A percentile compares a stretch with the other conserved stretches of the same genome.
Evolutionary conservation across 2,797 vertebrate species (phyloP).

Genomic region (Acanthiza pusilla): DNA sequence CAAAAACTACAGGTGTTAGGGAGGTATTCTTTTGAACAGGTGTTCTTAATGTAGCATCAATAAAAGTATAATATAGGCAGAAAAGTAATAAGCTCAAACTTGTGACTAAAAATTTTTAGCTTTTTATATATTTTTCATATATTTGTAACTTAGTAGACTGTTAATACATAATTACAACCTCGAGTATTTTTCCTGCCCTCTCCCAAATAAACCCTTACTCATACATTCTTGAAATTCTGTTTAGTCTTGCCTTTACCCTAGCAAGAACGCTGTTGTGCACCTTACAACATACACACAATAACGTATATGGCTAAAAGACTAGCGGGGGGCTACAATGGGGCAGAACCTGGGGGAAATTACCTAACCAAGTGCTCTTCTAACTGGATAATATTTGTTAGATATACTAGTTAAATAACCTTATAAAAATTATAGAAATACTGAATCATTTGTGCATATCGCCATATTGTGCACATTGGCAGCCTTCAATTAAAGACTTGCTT

Average conservation of each 20-base stretch:
- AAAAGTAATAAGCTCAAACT: not conserved
- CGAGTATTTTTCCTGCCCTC: not conserved
- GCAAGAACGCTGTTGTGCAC: not conserved
- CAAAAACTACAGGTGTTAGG: not conserved
- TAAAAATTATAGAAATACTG: not conserved
- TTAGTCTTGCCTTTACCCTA: not conserved
- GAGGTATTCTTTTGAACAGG: not conserved
- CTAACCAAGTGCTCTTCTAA: not conserved
- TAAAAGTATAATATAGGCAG: not conserved
- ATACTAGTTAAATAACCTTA: not conserved
- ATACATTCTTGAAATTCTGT: not conserved
- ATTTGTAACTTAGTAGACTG: not conserved
- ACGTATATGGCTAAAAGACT: not conserved
- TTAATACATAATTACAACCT: not conserved
- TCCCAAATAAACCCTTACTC: not conserved
- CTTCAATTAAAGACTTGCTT: not conserved
- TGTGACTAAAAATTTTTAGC: not conserved
- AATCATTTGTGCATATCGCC: rapidly evolving
- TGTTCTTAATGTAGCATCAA: not conserved
- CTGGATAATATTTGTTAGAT: not conserved
- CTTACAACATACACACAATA: not conserved
- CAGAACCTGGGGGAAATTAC: not conserved
- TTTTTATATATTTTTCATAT: not conserved
- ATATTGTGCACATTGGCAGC: too few species aligned
- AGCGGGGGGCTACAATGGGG: not conserved